These are phyloP conservation scores for Gallinago jamesoni DNA, from an alignment of 2,113 vertebrate genomes.

Conservation along the genomic window DNA sequence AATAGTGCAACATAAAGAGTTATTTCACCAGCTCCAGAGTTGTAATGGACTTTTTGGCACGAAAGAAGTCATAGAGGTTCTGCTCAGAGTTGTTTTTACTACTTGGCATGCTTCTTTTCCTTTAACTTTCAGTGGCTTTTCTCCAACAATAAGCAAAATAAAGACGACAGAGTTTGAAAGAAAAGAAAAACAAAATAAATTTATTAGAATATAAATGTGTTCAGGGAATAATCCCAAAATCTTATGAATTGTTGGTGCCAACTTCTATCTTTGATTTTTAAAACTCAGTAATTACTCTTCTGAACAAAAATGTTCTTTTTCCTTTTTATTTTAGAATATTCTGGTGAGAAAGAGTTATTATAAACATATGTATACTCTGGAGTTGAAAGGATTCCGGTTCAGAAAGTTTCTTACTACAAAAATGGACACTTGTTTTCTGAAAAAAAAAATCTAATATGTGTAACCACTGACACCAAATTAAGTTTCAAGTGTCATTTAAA, in stretches of 20 bases:
- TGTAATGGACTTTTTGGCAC: constrained; percentile 17
- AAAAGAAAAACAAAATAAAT: not conserved
- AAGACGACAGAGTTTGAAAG: not conserved
- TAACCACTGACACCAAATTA: not conserved
- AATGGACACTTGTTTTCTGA: not conserved
- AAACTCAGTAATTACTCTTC: not conserved
- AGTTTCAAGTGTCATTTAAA: not conserved
- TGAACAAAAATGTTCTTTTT: not conserved
- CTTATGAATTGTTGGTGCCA: not conserved
- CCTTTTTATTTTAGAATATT: not conserved
- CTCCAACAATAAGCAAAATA: not conserved
- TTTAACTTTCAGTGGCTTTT: not conserved
- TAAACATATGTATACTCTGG: not conserved
- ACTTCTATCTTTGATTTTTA: not conserved
- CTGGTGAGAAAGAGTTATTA: not conserved
- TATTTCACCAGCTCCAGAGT: not conserved
- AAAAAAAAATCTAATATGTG: not conserved
- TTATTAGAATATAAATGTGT: not conserved
- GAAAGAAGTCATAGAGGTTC: not conserved
- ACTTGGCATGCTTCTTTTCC: not conserved
- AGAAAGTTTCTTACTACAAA: not conserved
- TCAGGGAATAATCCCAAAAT: not conserved
- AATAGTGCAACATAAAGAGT: not conserved
- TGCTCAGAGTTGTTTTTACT: constrained; percentile 2
- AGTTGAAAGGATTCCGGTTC: not conserved